phyloP scores from a whole-genome alignment of 1,140 invertebrate genomes.

The Drosophila biarmipes region DNA sequence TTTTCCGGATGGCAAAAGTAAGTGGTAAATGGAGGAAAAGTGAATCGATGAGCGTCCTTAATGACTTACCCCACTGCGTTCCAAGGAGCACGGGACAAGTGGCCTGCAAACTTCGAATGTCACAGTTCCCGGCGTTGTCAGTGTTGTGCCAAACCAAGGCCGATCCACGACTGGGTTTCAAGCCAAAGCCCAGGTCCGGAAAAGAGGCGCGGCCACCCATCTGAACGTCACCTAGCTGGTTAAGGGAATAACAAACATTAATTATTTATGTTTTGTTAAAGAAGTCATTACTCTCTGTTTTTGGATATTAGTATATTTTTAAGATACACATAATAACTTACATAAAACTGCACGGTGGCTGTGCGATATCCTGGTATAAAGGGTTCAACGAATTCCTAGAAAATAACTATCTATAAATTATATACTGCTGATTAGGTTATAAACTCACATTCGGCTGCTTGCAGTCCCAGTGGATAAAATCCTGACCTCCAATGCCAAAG shows the following conservation, averaged over 20 bases:
- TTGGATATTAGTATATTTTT: no score
- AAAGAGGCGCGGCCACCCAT: slow-evolving; percentile 98
- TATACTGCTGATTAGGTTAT: rapidly evolving
- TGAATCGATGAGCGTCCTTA: slow-evolving; percentile 8
- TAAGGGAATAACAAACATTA: neutral
- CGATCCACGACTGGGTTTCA: slow-evolving; percentile 94
- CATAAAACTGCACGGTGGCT: slow-evolving; percentile 51
- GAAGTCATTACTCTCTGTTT: neutral
- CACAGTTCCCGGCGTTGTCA: slow-evolving; percentile 94
- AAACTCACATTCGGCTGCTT: slow-evolving; percentile 4
- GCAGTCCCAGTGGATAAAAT: slow-evolving; percentile 89
- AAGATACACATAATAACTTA: slow-evolving; percentile 25
- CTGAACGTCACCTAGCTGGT: slow-evolving; percentile 95
- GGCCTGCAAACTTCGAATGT: slow-evolving; percentile 95
- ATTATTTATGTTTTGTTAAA: neutral
- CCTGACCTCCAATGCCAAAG: slow-evolving; percentile 89
- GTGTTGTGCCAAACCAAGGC: slow-evolving; percentile 98
- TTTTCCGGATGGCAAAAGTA: slow-evolving; percentile 1
- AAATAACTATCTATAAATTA: neutral
- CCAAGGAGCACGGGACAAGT: slow-evolving; percentile 98
- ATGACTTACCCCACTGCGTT: slow-evolving; percentile 92
- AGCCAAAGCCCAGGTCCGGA: slow-evolving; percentile 90
- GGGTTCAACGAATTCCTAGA: neutral
- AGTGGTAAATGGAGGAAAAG: slow-evolving; percentile 2
- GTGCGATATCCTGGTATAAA: slow-evolving; percentile 25